Evolutionary conservation across 1,140 invertebrate genomes (phyloP), one percentile per base, ranked within the genome.

Genomic region (Oreohelix idahoensis): DNA sequence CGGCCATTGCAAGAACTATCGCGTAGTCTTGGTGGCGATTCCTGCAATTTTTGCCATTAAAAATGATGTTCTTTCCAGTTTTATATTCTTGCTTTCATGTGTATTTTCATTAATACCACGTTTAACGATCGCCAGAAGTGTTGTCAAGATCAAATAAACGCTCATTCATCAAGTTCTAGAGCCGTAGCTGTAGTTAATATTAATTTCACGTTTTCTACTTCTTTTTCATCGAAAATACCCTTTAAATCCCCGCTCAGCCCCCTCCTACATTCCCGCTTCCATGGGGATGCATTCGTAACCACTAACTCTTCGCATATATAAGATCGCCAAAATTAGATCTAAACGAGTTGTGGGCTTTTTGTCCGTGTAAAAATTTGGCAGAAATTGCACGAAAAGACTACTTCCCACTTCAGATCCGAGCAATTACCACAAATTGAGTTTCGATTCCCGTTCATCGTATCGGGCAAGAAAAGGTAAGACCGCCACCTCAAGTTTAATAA

Each of bases 391-490:
- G 63, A 32, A 66, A 66, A 29, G n/a, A 66, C 63, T 66, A 66
- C 11, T 23, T 66, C 17, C 63, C 29, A 8, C 32, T 66, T 32
- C n/a, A 66, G n/a, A 66, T 32, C 5, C 63, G 63, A 66, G 63
- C 63, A 66, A 66, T 66, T 66, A 66, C 63, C 5, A 32, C 63
- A 66, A 66, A 66, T 66, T 66, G 63, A 66, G 63, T 66, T 66
- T 66, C 63, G 63, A 66, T 66, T 66, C 63, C 29, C 63, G 10
- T 66, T 66, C 63, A 5, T 11, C n/a, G 29, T 35, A 8, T 11
- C 8, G 5, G 10, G 26, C 15, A 17, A 29, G 11, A 66, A 32
- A 66, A 66, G 32, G 5, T 5, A 29, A 32, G 0, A n/a, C 0
- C 29, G 23, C 63, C 63, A 15, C 8, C 63, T 5, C 29, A 32